Evolutionary conservation across 2,113 vertebrate genomes (phyloP).

Genomic region (Triplophysa dalaica): DNA sequence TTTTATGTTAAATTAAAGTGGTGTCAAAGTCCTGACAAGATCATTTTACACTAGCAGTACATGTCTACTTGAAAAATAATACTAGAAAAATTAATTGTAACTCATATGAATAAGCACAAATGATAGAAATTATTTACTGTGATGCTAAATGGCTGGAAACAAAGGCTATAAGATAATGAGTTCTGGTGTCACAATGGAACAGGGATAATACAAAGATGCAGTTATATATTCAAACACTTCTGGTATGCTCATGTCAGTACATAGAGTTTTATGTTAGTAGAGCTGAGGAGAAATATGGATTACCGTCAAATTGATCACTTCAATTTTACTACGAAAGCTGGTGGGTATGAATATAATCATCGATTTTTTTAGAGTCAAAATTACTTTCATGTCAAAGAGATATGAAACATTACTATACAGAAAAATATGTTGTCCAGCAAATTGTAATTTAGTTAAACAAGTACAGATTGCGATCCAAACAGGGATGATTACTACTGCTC

Average conservation of each 20-base stretch:
- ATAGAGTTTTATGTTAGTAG: slow-evolving; percentile 18
- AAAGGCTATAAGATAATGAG: too few relatives aligned
- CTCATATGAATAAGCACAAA: too few relatives aligned
- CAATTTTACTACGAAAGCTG: slow-evolving; percentile 66
- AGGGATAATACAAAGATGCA: background rate
- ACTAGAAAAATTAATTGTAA: too few relatives aligned
- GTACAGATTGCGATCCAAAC: slow-evolving; percentile 13
- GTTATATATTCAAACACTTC: background rate
- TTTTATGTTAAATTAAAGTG: too few relatives aligned
- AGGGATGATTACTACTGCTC: slow-evolving; percentile 19
- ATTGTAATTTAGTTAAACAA: slow-evolving; percentile 8
- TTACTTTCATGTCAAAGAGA: slow-evolving; percentile 63
- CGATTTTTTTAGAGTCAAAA: slow-evolving; percentile 64
- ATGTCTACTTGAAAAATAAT: too few relatives aligned
- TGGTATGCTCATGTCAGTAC: slow-evolving; percentile 23
- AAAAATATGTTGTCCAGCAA: background rate
- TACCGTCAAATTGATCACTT: slow-evolving; percentile 64
- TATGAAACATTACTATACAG: background rate
- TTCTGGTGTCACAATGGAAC: too few relatives aligned
- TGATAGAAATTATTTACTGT: too few relatives aligned
- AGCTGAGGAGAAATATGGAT: slow-evolving; percentile 55
- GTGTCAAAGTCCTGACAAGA: too few relatives aligned
- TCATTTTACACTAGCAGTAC: too few relatives aligned
- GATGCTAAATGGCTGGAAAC: too few relatives aligned
- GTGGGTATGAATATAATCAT: slow-evolving; percentile 70